phyloP scores from a whole-genome alignment of 2,888 invertebrate species.

The Herminia tarsipennalis region DNA sequence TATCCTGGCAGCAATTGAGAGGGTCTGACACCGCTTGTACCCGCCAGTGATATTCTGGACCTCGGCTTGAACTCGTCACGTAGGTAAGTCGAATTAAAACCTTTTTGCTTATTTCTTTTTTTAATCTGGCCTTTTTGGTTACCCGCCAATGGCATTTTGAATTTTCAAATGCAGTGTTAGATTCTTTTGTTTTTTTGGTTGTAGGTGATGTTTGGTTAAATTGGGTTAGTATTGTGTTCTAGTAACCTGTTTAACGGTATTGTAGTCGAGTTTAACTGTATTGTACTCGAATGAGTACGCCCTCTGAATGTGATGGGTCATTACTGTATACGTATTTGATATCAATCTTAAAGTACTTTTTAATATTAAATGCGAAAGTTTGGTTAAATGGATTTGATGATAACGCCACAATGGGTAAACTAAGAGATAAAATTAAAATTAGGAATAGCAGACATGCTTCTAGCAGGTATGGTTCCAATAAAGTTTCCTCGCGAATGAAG shows the following conservation, averaged over 20 bases:
- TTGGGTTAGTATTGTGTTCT: slow-evolving; percentile 14
- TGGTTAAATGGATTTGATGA: too few relatives aligned
- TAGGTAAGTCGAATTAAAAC: slow-evolving; percentile 26
- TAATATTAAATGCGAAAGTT: too few relatives aligned
- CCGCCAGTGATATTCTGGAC: slow-evolving; percentile 49
- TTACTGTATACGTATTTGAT: slow-evolving; percentile 6
- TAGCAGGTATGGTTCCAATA: too few relatives aligned
- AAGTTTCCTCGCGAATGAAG: too few relatives aligned
- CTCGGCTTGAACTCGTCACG: slow-evolving; percentile 36
- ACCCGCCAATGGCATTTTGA: background rate
- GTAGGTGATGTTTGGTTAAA: background rate
- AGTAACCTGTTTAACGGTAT: slow-evolving; percentile 24
- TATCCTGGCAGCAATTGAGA: slow-evolving; percentile 77
- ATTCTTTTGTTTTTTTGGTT: background rate
- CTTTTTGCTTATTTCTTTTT: slow-evolving; percentile 9
- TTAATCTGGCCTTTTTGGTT: slow-evolving; percentile 6
- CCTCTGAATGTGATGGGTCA: slow-evolving; percentile 3
- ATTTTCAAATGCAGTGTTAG: background rate
- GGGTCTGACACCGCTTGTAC: slow-evolving; percentile 41
- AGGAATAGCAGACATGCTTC: too few relatives aligned
- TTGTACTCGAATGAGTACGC: slow-evolving; percentile 15
- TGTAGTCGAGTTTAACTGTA: slow-evolving; percentile 18
- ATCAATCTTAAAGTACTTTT: too few relatives aligned
- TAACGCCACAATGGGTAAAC: too few relatives aligned
- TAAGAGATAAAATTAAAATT: too few relatives aligned